Evolutionary conservation across 2,113 vertebrate species (phyloP).

Genomic region (Thomomys bottae): DNA sequence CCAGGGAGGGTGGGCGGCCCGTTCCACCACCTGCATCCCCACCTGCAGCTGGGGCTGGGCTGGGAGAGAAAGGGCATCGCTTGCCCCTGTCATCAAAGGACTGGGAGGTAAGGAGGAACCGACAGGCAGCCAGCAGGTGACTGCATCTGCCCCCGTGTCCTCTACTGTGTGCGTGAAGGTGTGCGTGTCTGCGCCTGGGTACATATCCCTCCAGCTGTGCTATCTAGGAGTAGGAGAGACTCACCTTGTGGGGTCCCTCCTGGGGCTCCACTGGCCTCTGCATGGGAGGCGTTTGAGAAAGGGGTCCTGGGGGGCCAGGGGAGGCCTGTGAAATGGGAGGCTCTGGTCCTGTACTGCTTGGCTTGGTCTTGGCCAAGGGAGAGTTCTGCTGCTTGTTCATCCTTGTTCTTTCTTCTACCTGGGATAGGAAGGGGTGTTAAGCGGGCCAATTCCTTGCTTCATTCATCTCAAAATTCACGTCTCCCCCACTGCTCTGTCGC

Average conservation of each 20-base stretch:
- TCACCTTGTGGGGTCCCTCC: constrained; percentile 94
- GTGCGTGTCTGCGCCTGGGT: fast-evolving
- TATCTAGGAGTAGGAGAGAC: constrained; percentile 5
- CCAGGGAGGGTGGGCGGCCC: constrained; percentile 61
- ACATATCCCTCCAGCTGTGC: too few species aligned
- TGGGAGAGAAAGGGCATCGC: not conserved
- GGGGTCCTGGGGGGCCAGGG: constrained; percentile 85
- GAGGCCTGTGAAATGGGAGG: constrained; percentile 88
- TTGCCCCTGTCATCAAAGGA: not conserved
- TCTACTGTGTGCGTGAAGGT: not conserved
- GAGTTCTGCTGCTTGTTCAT: constrained; percentile 94
- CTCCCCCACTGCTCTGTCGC: not conserved
- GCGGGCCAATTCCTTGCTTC: not conserved
- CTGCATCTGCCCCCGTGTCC: fast-evolving
- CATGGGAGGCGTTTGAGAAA: constrained; percentile 93
- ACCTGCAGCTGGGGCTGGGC: constrained; percentile 1
- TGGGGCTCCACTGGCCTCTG: constrained; percentile 95
- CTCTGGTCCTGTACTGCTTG: constrained; percentile 90
- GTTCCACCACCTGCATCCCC: not conserved
- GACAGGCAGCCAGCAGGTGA: not conserved
- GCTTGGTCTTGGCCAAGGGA: constrained; percentile 87
- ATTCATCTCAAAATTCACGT: not conserved
- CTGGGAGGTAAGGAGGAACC: not conserved
- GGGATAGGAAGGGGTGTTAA: fast-evolving
- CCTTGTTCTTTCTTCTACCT: constrained; percentile 95